phyloP scores from a whole-genome alignment of 2,113 vertebrate genomes.

The Anguilla japonica region DNA sequence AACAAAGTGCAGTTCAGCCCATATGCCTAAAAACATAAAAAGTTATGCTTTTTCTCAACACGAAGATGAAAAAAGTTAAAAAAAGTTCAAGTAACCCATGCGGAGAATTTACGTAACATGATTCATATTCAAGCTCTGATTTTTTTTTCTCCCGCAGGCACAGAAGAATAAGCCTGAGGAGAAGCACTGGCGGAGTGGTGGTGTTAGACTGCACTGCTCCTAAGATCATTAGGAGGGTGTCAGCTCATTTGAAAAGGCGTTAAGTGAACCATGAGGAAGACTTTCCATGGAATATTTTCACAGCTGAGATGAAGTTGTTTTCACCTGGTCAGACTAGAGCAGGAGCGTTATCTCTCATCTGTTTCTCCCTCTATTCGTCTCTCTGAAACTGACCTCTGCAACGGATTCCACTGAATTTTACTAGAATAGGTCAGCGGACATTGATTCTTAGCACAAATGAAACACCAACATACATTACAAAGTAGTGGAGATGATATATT shows the following conservation, averaged over 20 bases:
- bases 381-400: not conserved
- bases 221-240: not conserved
- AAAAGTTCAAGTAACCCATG: not conserved
- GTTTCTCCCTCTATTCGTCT: not conserved
- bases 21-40: no score
- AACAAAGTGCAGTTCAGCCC: no score
- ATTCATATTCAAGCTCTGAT: not conserved
- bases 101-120: not conserved
- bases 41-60: no score
- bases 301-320: not conserved
- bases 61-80: no score
- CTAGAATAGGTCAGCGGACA: slow-evolving; percentile 3
- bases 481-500: not conserved
- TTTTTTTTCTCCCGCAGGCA: not conserved
- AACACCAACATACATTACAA: not conserved
- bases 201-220: not conserved
- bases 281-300: not conserved
- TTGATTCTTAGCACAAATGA: slow-evolving; percentile 12
- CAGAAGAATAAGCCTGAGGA: not conserved
- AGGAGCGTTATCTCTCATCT: not conserved
- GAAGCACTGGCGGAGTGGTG: not conserved
- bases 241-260: not conserved
- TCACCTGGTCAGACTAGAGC: not conserved
- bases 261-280: not conserved
- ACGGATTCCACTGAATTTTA: slow-evolving; percentile 29